A percentile compares a stretch with the other conserved stretches of the same genome.
Evolutionary conservation across 2,888 invertebrate species (phyloP).

Genomic region (Drosophila paucipuncta): DNA sequence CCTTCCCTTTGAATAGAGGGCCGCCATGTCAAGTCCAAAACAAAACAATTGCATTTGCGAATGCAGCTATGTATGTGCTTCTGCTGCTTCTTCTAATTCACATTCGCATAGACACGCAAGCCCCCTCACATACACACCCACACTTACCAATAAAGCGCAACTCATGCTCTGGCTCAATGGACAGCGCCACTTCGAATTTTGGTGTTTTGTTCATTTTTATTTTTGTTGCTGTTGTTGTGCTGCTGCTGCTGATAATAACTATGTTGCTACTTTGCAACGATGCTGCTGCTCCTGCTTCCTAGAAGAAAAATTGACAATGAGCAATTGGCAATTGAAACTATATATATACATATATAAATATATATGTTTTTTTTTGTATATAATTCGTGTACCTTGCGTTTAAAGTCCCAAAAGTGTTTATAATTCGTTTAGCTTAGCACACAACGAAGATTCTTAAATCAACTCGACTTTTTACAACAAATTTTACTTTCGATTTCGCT

Average conservation of each 20-base stretch:
- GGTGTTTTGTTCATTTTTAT: constrained; percentile 43
- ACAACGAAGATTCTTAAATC: constrained; percentile 33
- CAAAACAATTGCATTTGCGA: constrained; percentile 43
- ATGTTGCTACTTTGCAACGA: constrained; percentile 26
- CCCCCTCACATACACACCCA: constrained; percentile 12
- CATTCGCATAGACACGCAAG: constrained; percentile 19
- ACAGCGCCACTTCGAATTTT: constrained; percentile 90
- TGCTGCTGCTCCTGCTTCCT: constrained; percentile 27
- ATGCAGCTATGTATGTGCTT: constrained; percentile 6
- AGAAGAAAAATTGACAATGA: constrained; percentile 18
- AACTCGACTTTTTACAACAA: constrained; percentile 18
- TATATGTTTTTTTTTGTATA: neutral
- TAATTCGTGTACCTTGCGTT: constrained; percentile 26
- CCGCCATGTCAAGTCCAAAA: constrained; percentile 43
- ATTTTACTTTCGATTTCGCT: constrained; percentile 61
- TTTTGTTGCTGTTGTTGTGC: constrained; percentile 10
- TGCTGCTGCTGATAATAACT: constrained; percentile 30
- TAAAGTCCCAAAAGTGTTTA: neutral
- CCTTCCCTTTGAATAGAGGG: constrained; percentile 29
- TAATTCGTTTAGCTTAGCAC: constrained; percentile 35
- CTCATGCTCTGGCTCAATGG: constrained; percentile 95
- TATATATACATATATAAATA: constrained; percentile 4
- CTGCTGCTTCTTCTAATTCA: constrained; percentile 23
- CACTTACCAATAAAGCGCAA: constrained; percentile 95
- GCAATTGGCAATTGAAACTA: constrained; percentile 24